Evolutionary conservation across 2,888 invertebrate genomes (phyloP), one percentile per base, ranked within the genome.

Genomic region (Pachycephus smyrnensis): DNA sequence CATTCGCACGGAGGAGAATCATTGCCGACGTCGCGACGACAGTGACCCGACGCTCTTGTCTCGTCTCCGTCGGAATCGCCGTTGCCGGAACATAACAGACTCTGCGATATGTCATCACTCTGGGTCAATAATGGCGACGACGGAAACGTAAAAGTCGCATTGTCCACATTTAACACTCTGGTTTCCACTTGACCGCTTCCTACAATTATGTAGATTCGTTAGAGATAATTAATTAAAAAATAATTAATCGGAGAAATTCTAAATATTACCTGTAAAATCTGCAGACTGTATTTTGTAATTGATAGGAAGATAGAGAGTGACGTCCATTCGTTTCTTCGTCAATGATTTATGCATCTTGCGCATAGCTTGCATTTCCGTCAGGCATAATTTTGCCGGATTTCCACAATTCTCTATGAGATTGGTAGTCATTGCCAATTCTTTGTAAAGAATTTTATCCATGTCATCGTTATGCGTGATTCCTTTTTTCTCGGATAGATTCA

Each of bases 51-150:
- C 30, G 68, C 12, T 9, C 31, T n/a, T 9, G 73, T 36, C 12
- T 37, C 76, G 78, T 75, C 71, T 37, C 78, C 80, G 12, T 80
- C 77, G 37, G 73, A 78, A 36, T 78, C 12, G 23, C 75, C 77
- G 11, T 33, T 32, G 75, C 86, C 90, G 89, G 92, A 85, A 85
- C 95, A 95, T 80, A 94, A 88, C 33, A 93, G 89, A 75, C 93
- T 92, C 11, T 92, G 89, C 0, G 93, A 90, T 30, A 96, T 93
- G 82, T 96, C 95, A 0, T 90, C 89, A 0, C 93, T 93, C 88
- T 97, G 97, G 1, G 96, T 96, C 80, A 97, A 92, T 69, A 96
- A 92, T 0, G 97, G 96, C 0, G 96, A 95, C 1, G 95, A 94
- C 0, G 97, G 97, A 87, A 95, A 95, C 55, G 94, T 94, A 90